phyloP scores from a whole-genome alignment of 2,888 invertebrate genomes.

The Poecilobothrus nobilitatus region DNA sequence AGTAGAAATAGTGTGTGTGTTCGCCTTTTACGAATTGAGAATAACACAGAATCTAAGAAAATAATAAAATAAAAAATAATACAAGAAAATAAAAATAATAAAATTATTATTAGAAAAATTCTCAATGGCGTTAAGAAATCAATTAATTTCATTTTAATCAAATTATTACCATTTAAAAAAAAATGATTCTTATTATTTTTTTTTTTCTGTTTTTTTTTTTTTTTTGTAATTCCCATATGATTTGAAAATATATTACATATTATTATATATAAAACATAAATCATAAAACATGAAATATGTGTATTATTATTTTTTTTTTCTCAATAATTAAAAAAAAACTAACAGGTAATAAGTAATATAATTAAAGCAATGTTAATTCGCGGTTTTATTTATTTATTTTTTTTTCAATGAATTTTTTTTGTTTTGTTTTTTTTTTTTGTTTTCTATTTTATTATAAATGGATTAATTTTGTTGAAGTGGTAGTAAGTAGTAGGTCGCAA shows the following conservation, averaged over 20 bases:
- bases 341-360: background rate
- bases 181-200: no score
- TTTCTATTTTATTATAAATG: no score
- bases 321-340: background rate
- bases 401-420: background rate
- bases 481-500: background rate
- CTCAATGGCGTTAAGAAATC: slow-evolving; percentile 2
- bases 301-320: background rate
- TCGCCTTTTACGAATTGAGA: no score
- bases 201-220: no score
- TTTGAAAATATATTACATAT: no score
- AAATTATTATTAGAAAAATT: background rate
- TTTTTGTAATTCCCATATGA: no score
- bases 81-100: no score
- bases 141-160: background rate
- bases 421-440: background rate
- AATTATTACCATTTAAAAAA: background rate
- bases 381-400: background rate
- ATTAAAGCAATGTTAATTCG: slow-evolving; percentile 1
- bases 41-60: no score
- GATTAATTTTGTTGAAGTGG: background rate
- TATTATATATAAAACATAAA: no score
- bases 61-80: no score
- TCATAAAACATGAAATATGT: no score
- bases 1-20: no score